Evolutionary conservation across 2,888 invertebrate genomes (phyloP), one percentile per base, ranked within the genome.

Genomic region (Aradus depressus): DNA sequence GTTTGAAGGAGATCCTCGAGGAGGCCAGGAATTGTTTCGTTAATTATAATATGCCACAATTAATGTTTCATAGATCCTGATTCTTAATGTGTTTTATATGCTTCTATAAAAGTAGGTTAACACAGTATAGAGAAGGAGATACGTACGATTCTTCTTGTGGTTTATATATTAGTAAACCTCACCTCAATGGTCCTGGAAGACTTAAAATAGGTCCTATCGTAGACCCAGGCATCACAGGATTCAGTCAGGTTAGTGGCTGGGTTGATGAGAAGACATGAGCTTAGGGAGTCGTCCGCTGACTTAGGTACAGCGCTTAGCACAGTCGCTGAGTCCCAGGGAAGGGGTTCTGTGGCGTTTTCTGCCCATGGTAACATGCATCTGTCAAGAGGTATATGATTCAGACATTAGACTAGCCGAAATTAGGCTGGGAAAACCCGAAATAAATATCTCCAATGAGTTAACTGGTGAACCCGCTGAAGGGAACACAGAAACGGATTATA

Each of bases 161-260:
- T 10, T 6, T 28, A 10, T 10, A 10, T 28, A 8, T 21, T 14
- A 14, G 14, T 14, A n/a, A 4, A 41, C 43, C 50, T 60, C 60
- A 67, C 67, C 59, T 66, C 86, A 14, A 86, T 85, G 6, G 79
- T 78, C 44, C 82, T 75, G 0, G 87, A 84, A 0, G 81, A 77
- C 51, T 76, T 67, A 58, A 83, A 80, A 62, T 84, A 84, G 0
- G 77, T 81, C 6, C 72, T 72, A 62, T 88, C 84, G 64, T 79
- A 89, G 1, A 81, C 79, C 75, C 80, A 88, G 34, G 25, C 14
- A 21, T 54, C 59, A 61, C 75, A 75, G 32, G 61, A 59, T 28
- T 64, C 61, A 1, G 54, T 56, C 26, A 21, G 56, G 52, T 75
- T 74, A 2, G 62, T 65, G 3, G 45, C 32, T 1, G 62, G 61